phyloP scores from a whole-genome alignment of 2,888 invertebrate species.

The Heliconius sara region DNA sequence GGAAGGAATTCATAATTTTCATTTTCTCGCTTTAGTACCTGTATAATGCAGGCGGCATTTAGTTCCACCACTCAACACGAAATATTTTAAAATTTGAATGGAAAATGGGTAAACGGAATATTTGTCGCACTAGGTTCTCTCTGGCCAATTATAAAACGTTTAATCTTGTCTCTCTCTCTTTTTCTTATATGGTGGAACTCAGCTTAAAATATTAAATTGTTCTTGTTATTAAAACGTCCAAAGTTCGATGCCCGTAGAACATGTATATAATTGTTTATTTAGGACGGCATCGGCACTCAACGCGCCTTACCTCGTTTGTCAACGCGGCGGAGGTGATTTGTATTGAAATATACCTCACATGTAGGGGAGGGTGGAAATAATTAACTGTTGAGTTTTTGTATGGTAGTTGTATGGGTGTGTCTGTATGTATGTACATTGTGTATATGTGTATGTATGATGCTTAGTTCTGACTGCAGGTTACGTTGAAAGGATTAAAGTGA shows the following conservation, averaged over 20 bases:
- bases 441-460: neutral
- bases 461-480: neutral
- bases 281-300: slow-evolving; percentile 4
- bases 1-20: no score
- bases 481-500: neutral
- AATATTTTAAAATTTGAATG: no score
- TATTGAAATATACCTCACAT: slow-evolving; percentile 15
- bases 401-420: neutral
- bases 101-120: no score
- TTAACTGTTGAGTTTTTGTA: slow-evolving; percentile 17
- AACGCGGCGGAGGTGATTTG: slow-evolving; percentile 22
- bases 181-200: neutral
- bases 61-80: no score
- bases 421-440: neutral
- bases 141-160: neutral
- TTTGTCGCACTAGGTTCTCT: no score
- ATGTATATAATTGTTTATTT: slow-evolving; percentile 22
- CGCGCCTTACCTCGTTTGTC: slow-evolving; percentile 12
- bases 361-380: slow-evolving; percentile 19
- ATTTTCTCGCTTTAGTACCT: no score
- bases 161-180: neutral
- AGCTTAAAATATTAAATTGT: neutral
- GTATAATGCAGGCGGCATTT: no score
- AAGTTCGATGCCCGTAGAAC: slow-evolving; percentile 14
- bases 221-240: neutral